phyloP scores from a whole-genome alignment of 1,140 invertebrate species.

The Cryptotermes secundus region DNA sequence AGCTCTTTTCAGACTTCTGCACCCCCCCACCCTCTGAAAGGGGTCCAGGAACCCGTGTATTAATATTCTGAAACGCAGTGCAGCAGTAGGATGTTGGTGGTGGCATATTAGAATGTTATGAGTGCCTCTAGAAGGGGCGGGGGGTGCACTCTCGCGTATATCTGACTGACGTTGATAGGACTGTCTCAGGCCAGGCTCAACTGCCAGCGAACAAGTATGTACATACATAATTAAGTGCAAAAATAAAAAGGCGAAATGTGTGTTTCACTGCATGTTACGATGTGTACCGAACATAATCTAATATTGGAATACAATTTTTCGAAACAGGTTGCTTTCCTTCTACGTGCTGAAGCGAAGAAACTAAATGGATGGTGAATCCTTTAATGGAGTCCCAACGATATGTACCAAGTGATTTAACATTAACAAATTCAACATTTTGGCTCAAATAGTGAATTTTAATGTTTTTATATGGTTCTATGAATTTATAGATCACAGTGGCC shows the following conservation, averaged over 20 bases:
- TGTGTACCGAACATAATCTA: no score
- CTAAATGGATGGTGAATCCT: no score
- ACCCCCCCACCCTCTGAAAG: background rate
- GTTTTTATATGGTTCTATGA: no score
- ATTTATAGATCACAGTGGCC: no score
- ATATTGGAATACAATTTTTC: no score
- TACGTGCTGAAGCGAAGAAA: no score
- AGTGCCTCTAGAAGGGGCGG: background rate
- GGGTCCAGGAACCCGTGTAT: slow-evolving; percentile 25
- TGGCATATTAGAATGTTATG: background rate
- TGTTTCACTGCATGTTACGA: no score
- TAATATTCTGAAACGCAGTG: slow-evolving; percentile 33
- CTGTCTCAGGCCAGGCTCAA: background rate
- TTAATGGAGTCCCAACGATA: no score
- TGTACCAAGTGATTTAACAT: no score
- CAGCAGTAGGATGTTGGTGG: background rate
- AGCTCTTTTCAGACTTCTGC: background rate
- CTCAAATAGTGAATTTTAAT: no score
- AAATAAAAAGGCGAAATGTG: background rate
- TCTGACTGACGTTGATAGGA: background rate
- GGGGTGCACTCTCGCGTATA: background rate
- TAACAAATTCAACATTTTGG: no score
- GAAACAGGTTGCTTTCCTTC: no score
- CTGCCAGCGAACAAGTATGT: background rate
- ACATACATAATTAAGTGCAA: background rate